These are phyloP conservation scores for Acronicta psi DNA, from an alignment of 2,888 invertebrate genomes.

Conservation along the genomic window DNA sequence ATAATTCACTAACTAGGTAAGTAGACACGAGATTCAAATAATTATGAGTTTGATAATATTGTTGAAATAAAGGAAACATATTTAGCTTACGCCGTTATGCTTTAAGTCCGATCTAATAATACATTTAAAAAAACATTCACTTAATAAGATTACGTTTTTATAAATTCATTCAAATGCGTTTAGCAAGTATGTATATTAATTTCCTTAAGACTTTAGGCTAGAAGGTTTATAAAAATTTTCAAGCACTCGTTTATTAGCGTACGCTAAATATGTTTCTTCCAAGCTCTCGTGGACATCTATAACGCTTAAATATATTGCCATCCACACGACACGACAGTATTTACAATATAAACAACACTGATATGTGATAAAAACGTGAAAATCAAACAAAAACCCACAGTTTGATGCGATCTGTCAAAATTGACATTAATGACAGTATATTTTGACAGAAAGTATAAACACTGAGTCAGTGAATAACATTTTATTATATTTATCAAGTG, in stretches of 20 bases:
- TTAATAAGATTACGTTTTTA: conserved; percentile 21
- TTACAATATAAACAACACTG: conserved; percentile 76
- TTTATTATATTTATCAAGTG: conserved; percentile 67
- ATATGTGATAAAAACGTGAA: conserved; percentile 82
- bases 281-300: conserved; percentile 41
- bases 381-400: conserved; percentile 62
- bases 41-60: conserved; percentile 50
- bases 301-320: conserved; percentile 65
- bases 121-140: conserved; percentile 29
- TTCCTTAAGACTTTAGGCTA: conserved; percentile 24
- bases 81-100: conserved; percentile 48
- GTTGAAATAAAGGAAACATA: conserved; percentile 48
- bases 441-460: conserved; percentile 54
- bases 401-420: conserved; percentile 56
- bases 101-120: conserved; percentile 9
- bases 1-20: conserved; percentile 43
- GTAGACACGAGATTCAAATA: conserved; percentile 62
- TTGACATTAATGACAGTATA: conserved; percentile 43
- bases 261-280: conserved; percentile 44
- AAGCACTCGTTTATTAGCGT: conserved; percentile 34
- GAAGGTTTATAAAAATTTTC: conserved; percentile 36
- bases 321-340: conserved; percentile 86
- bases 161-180: conserved; percentile 31
- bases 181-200: conserved; percentile 26
- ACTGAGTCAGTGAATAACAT: conserved; percentile 61